Evolutionary conservation across 2,797 vertebrate species (phyloP), one percentile per base, ranked within the genome.

Genomic region (Labeo calbasu): DNA sequence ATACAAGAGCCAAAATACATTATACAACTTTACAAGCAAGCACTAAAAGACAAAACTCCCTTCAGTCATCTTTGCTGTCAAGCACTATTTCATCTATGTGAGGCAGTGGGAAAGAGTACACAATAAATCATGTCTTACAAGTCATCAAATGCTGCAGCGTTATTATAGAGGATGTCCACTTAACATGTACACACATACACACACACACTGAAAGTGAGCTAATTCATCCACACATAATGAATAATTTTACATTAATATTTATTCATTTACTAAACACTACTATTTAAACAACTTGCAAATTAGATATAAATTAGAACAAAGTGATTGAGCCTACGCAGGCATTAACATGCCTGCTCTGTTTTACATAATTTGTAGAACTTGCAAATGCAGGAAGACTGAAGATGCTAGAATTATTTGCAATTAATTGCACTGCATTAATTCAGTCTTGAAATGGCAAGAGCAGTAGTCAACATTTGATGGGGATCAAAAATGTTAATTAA

Each of bases 71-170:
- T 65, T 65, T 32, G 28, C 63, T 65, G 25, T 65, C 7, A 65
- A 65, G 61, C 14, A 14, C 61, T 32, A 32, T 65, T 65, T 32
- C 5, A 14, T 23, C 11, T 12, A 65, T 65, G 28, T 32, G 63
- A 65, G 13, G 63, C 28, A 65, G 28, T 65, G 63, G 63, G 12
- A 32, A 65, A 65, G 61, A 65, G 61, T 40, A 40, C 36, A 85
- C 90, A 93, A 89, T 92, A 88, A 86, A 86, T 92, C 89, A 92
- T 88, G 86, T 81, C 83, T 87, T 92, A 91, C 80, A 92, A 91
- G 91, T 85, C 88, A 95, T 92, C 82, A 89, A 90, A 84, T 89
- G 81, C 76, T 87, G 85, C 76, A 92, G 81, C 84, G 65, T 75
- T 88, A 90, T 86, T 92, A 89, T 53, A 86, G 80, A 57, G 87